These are phyloP conservation scores for Macrosteles quadrilineatus DNA, from an alignment of 1,140 invertebrate genomes.

Conservation along the genomic window DNA sequence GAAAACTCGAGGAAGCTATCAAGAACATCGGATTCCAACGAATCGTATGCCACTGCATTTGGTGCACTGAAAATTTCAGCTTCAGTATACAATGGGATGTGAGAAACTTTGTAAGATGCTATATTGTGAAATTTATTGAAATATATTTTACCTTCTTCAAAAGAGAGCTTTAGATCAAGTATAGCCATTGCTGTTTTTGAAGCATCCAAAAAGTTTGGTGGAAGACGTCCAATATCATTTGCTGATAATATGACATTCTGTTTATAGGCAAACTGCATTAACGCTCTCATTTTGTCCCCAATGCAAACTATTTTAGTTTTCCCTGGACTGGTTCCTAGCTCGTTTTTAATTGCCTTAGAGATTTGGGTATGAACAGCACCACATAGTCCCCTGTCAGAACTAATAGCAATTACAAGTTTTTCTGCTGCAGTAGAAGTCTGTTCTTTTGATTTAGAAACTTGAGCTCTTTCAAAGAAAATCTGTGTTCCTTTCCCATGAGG, in stretches of 20 bases:
- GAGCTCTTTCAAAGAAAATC: slow-evolving; percentile 43
- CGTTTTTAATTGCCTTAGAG: slow-evolving; percentile 47
- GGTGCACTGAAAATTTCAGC: slow-evolving; percentile 49
- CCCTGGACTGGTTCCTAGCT: slow-evolving; percentile 43
- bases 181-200: slow-evolving; percentile 58
- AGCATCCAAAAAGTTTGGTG: slow-evolving; percentile 66
- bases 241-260: slow-evolving; percentile 57
- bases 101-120: slow-evolving; percentile 63
- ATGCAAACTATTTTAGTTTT: slow-evolving; percentile 58
- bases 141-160: slow-evolving; percentile 57
- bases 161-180: slow-evolving; percentile 59
- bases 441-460: slow-evolving; percentile 48
- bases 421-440: slow-evolving; percentile 29
- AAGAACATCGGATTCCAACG: slow-evolving; percentile 61
- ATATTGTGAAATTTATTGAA: slow-evolving; percentile 56
- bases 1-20: slow-evolving; percentile 65
- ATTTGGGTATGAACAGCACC: slow-evolving; percentile 66
- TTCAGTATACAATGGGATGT: slow-evolving; percentile 57
- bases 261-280: slow-evolving; percentile 55
- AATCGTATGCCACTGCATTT: slow-evolving; percentile 54
- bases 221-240: slow-evolving; percentile 65
- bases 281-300: slow-evolving; percentile 63
- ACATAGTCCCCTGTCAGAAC: slow-evolving; percentile 69
- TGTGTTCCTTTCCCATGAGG: slow-evolving; percentile 43
- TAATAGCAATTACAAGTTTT: slow-evolving; percentile 55